phyloP scores from a whole-genome alignment of 2,888 invertebrate species.

The Geophilus truncorum region DNA sequence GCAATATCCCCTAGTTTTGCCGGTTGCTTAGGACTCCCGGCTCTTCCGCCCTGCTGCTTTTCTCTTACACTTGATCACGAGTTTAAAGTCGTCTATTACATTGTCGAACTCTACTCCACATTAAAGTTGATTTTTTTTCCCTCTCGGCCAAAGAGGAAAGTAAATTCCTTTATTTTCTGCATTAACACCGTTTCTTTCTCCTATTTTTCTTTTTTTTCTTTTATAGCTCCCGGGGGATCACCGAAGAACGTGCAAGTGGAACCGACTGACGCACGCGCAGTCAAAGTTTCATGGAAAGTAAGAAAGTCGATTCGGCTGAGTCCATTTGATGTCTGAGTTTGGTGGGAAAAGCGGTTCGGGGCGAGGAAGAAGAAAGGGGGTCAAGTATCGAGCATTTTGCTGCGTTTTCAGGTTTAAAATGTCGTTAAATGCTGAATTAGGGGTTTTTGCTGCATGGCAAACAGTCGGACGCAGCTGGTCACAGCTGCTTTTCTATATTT shows the following conservation, averaged over 20 bases:
- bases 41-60: not conserved
- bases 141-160: not conserved
- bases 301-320: constrained; percentile 8
- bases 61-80: constrained; percentile 4
- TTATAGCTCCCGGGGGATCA: constrained; percentile 35
- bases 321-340: too few relatives aligned
- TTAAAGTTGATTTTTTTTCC: not conserved
- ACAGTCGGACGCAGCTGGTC: not conserved
- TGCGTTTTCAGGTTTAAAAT: not conserved
- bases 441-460: not conserved
- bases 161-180: not conserved
- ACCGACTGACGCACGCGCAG: constrained; percentile 31
- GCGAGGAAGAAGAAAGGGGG: not conserved
- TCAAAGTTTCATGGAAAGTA: constrained; percentile 37
- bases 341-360: not conserved
- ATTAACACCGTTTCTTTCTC: not conserved
- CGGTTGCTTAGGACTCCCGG: not conserved
- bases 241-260: constrained; percentile 34
- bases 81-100: not conserved
- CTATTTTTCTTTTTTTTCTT: not conserved
- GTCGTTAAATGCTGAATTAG: not conserved
- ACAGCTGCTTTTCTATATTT: too few relatives aligned
- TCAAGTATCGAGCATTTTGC: not conserved
- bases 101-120: not conserved
- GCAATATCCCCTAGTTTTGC: not conserved